phyloP scores from a whole-genome alignment of 2,797 vertebrate genomes.

The Adelosebastes latens region DNA sequence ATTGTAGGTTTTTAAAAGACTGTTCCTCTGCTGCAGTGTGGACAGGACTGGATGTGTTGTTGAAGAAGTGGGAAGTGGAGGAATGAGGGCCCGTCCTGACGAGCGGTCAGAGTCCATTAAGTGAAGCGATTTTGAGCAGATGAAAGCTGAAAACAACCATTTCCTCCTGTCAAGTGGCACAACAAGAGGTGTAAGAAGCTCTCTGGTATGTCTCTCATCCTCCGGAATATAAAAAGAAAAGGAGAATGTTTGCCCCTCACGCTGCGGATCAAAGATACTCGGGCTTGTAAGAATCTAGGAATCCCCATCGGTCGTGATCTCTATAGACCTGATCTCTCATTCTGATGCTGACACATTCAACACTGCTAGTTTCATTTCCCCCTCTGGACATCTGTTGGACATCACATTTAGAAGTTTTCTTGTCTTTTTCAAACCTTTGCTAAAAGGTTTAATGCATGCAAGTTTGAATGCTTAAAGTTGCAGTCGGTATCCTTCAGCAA shows the following conservation, averaged over 20 bases:
- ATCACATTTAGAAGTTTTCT: background rate
- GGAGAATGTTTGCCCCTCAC: background rate
- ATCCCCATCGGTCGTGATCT: background rate
- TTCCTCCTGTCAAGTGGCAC: background rate
- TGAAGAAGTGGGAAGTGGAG: background rate
- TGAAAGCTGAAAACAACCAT: background rate
- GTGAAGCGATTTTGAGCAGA: background rate
- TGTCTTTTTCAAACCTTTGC: background rate
- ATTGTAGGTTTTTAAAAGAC: background rate
- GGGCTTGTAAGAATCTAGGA: background rate
- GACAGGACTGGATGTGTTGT: background rate
- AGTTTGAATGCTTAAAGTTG: background rate
- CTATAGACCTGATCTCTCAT: too few relatives aligned
- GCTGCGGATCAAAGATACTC: background rate
- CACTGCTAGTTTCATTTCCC: background rate
- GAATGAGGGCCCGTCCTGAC: background rate
- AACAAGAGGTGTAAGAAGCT: background rate
- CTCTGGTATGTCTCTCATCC: background rate
- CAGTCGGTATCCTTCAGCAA: background rate
- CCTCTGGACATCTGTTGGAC: background rate
- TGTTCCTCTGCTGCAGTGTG: background rate
- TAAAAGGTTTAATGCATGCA: background rate
- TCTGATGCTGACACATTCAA: background rate
- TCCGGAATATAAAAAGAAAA: background rate
- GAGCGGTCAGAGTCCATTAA: slow-evolving; percentile 19